Conservation (phyloP, 1,140 invertebrate species). For the Polypedilum pembai region DNA sequence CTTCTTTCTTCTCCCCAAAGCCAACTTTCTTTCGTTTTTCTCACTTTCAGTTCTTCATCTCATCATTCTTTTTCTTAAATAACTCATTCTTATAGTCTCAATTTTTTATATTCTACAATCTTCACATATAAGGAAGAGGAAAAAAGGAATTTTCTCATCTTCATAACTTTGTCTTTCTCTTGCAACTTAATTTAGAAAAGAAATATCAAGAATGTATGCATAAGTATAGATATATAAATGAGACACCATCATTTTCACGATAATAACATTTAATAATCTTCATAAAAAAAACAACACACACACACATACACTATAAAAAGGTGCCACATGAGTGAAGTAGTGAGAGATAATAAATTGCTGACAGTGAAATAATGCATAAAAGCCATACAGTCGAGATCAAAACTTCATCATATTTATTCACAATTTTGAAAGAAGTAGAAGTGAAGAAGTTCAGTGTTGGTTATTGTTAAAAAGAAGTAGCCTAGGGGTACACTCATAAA, state of each 20-base stretch:
- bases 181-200: not conserved
- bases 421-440: too few species aligned
- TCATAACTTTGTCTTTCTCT: not conserved
- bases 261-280: slow-evolving; percentile 15
- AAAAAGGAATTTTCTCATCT: not conserved
- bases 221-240: not conserved
- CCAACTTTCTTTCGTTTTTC: too few species aligned
- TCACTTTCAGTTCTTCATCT: not conserved
- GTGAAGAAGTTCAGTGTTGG: too few species aligned
- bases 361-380: slow-evolving; percentile 18
- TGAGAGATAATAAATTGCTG: slow-evolving; percentile 12
- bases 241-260: not conserved
- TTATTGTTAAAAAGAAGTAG: too few species aligned
- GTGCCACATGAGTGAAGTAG: not conserved
- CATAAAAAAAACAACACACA: not conserved
- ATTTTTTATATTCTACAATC: too few species aligned
- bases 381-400: not conserved
- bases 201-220: not conserved
- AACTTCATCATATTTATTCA: not conserved
- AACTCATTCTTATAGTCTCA: not conserved
- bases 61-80: not conserved
- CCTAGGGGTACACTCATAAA: too few species aligned
- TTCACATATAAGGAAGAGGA: too few species aligned
- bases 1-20: too few species aligned
- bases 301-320: too few species aligned